Base-by-base conservation (phyloP, 2,113 vertebrate genomes). In the Hippocampus mohnikei region DNA sequence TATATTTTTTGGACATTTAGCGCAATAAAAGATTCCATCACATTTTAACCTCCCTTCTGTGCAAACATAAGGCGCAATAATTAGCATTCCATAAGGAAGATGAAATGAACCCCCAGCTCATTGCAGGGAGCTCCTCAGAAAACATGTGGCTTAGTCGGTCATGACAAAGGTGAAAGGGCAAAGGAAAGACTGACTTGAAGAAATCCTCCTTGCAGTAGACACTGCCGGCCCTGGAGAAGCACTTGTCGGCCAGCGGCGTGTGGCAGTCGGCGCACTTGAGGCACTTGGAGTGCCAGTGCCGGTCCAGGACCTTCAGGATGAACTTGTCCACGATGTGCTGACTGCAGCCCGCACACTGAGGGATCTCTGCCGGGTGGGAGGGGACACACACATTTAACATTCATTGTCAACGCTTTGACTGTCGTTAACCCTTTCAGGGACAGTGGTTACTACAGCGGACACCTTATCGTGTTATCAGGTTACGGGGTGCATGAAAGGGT, bases 121-220 rank as follows among this genome's bases (percentile, higher is more conserved):
- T 61, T 59, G 29, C 8, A 16, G 7, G 25, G 29, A 12, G 5
- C 27, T 29, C 20, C 50, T 21, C 20, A 8, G 56, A 33, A 33
- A 29, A 18, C 25, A 8, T 5, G 18, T 41, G 60, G 18, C 20
- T 40, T 62, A 41, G 60, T n/a, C 33, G 65, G 18, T 67, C 42
- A 50, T 29, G 46, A 67, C 46, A 67, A 67, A 67, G n/a, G 29
- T 29, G 44, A 37, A 33, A 53, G 27, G 21, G 29, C 3, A 37
- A 67, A 67, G 12, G 1, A 62, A 15, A 68, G 20, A 68, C 97
- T 96, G 74, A 99, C 97, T 98, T 98, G 93, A 98, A 99, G 91
- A 99, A 99, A 59, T 99, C 97, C 60, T 99, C 97, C 84, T 98
- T 98, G 94, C 97, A 99, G 91, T 98, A 99, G 78, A 99, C 95